A percentile compares a stretch with the other conserved stretches of the same genome.
phyloP scores from a whole-genome alignment of 2,888 invertebrate genomes.

The Eumacrocentrus americanus region DNA sequence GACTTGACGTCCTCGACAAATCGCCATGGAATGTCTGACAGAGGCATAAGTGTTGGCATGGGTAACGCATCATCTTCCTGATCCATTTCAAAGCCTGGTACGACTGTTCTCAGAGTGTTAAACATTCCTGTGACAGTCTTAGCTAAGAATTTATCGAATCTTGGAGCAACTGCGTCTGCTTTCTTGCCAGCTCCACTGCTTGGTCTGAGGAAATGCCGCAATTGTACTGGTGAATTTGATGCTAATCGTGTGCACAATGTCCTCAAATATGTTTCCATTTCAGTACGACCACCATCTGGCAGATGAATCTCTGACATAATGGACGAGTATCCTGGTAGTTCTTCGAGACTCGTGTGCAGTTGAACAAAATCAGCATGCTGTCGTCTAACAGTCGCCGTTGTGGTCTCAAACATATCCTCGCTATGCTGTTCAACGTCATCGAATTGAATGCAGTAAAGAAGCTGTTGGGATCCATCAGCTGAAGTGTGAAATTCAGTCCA shows the following conservation, averaged over 20 bases:
- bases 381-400: slow-evolving; percentile 54
- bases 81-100: slow-evolving; percentile 65
- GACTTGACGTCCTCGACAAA: slow-evolving; percentile 60
- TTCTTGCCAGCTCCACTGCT: slow-evolving; percentile 52
- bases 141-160: slow-evolving; percentile 72
- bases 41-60: slow-evolving; percentile 52
- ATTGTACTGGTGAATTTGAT: slow-evolving; percentile 49
- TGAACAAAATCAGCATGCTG: slow-evolving; percentile 54
- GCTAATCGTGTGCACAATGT: slow-evolving; percentile 50
- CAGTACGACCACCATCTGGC: slow-evolving; percentile 54
- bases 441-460: slow-evolving; percentile 57
- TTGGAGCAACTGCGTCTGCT: slow-evolving; percentile 64
- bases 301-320: slow-evolving; percentile 49
- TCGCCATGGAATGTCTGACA: slow-evolving; percentile 61
- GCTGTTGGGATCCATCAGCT: slow-evolving; percentile 54
- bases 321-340: slow-evolving; percentile 46
- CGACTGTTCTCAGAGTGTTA: slow-evolving; percentile 76
- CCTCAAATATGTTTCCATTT: slow-evolving; percentile 53
- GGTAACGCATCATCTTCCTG: slow-evolving; percentile 52
- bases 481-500: slow-evolving; percentile 56
- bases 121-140: slow-evolving; percentile 81
- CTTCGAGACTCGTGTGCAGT: slow-evolving; percentile 51
- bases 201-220: slow-evolving; percentile 56
- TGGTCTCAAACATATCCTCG: slow-evolving; percentile 53
- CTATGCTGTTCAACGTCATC: slow-evolving; percentile 56